Conservation (phyloP, 1,140 invertebrate species). For the Prorops nasuta region DNA sequence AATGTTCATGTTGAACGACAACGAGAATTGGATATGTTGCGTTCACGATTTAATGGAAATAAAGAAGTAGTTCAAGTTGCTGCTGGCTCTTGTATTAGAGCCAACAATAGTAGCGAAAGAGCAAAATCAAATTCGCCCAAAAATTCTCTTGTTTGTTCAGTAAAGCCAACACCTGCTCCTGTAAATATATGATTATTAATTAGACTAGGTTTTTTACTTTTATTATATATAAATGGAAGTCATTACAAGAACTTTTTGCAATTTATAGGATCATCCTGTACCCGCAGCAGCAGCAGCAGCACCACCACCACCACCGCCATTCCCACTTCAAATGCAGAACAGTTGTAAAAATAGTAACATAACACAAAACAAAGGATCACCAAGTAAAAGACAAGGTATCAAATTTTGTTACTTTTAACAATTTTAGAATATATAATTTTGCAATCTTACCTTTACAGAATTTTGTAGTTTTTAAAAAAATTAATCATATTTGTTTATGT, state of each 20-base stretch:
- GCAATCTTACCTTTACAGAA: too few relatives aligned
- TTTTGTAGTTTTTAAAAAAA: too few relatives aligned
- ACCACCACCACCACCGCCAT: slow-evolving; percentile 28
- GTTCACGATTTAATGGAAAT: slow-evolving; percentile 65
- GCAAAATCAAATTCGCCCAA: slow-evolving; percentile 38
- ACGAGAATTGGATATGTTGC: slow-evolving; percentile 68
- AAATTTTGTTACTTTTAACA: background rate
- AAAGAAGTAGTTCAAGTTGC: slow-evolving; percentile 45
- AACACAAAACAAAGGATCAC: slow-evolving; percentile 14
- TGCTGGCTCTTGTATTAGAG: slow-evolving; percentile 35
- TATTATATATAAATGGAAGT: too few relatives aligned
- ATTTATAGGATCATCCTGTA: too few relatives aligned
- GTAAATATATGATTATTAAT: slow-evolving; percentile 11
- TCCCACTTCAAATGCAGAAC: slow-evolving; percentile 8
- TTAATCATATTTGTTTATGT: too few relatives aligned
- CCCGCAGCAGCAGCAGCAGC: too few relatives aligned
- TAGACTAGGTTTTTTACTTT: slow-evolving; percentile 25
- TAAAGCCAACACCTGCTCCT: slow-evolving; percentile 44
- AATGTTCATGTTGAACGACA: slow-evolving; percentile 42
- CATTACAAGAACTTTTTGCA: too few relatives aligned
- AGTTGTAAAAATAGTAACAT: background rate
- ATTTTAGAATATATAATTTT: background rate
- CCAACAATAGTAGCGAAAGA: slow-evolving; percentile 43
- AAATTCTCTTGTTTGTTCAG: slow-evolving; percentile 47
- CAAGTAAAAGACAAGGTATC: slow-evolving; percentile 37